These are phyloP conservation scores for Microcebus jonahi DNA, from an alignment of 2,113 vertebrate genomes.

Conservation along the genomic window DNA sequence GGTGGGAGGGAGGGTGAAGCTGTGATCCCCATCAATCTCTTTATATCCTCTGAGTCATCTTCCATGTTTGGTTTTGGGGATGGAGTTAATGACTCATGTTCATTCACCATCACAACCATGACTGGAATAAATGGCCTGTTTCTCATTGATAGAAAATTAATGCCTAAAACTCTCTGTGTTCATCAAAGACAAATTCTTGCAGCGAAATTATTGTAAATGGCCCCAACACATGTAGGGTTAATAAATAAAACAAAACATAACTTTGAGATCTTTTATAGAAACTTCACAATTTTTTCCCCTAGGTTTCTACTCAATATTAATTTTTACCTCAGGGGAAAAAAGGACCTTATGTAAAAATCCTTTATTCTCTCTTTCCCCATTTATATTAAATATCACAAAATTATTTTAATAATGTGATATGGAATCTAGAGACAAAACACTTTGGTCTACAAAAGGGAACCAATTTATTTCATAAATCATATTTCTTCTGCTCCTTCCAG, in stretches of 20 bases:
- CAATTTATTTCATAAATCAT: slow-evolving; percentile 84
- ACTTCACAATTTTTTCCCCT: slow-evolving; percentile 71
- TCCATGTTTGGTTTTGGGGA: not conserved
- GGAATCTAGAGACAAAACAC: slow-evolving; percentile 82
- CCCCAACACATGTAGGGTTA: slow-evolving; percentile 42
- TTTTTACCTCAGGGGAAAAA: slow-evolving; percentile 76
- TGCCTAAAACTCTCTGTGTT: not conserved
- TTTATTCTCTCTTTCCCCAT: slow-evolving; percentile 70
- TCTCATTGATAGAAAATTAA: not conserved
- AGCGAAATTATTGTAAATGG: slow-evolving; percentile 29
- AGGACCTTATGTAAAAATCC: slow-evolving; percentile 77
- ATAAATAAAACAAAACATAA: slow-evolving; percentile 64
- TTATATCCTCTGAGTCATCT: not conserved
- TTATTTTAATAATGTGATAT: slow-evolving; percentile 82
- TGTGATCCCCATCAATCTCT: not conserved
- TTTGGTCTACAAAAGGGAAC: slow-evolving; percentile 80
- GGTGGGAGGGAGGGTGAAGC: not conserved
- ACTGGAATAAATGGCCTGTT: not conserved
- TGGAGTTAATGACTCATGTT: not conserved
- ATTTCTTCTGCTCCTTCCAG: slow-evolving; percentile 81
- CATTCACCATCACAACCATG: not conserved
- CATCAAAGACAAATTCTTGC: not conserved
- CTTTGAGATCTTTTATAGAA: slow-evolving; percentile 52
- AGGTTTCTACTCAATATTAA: slow-evolving; percentile 78
- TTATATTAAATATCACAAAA: slow-evolving; percentile 84